A percentile compares a stretch with the other conserved stretches of the same genome.
Conservation (phyloP, 2,797 vertebrate species). For the Argentina silus region DNA sequence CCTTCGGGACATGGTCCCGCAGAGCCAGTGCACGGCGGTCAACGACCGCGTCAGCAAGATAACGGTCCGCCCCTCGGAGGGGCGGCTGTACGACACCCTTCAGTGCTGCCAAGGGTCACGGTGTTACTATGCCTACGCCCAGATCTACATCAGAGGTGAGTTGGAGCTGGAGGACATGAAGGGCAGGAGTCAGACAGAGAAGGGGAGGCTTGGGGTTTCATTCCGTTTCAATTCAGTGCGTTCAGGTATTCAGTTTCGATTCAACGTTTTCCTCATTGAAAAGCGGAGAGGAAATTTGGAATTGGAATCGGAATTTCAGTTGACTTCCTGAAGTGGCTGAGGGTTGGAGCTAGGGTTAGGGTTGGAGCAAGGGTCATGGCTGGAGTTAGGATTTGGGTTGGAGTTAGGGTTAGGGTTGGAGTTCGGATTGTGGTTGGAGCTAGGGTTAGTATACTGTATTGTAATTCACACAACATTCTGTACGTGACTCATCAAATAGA, state of each 20-base stretch:
- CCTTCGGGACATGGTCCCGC: slow-evolving; percentile 73
- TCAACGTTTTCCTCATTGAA: too few species aligned
- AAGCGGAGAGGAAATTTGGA: too few species aligned
- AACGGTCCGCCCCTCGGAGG: slow-evolving; percentile 79
- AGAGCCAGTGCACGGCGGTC: slow-evolving; percentile 78
- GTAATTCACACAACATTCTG: too few species aligned
- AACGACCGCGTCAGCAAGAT: slow-evolving; percentile 83
- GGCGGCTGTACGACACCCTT: slow-evolving; percentile 81
- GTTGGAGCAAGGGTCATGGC: too few species aligned
- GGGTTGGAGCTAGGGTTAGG: not conserved
- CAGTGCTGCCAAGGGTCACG: slow-evolving; percentile 81
- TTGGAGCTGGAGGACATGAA: not conserved
- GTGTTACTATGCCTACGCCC: slow-evolving; percentile 83
- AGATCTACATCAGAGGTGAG: slow-evolving; percentile 88
- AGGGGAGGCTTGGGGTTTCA: not conserved
- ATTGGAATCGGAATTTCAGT: not conserved
- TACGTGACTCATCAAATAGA: too few species aligned
- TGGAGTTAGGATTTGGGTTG: too few species aligned
- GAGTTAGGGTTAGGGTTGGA: too few species aligned
- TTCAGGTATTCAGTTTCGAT: too few species aligned
- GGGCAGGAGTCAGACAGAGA: not conserved
- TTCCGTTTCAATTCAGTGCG: not conserved
- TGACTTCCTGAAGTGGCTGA: not conserved
- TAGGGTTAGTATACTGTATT: too few species aligned
- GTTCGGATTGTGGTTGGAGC: too few species aligned